phyloP scores from a whole-genome alignment of 2,113 vertebrate genomes.

The Notarius lentiginosus region DNA sequence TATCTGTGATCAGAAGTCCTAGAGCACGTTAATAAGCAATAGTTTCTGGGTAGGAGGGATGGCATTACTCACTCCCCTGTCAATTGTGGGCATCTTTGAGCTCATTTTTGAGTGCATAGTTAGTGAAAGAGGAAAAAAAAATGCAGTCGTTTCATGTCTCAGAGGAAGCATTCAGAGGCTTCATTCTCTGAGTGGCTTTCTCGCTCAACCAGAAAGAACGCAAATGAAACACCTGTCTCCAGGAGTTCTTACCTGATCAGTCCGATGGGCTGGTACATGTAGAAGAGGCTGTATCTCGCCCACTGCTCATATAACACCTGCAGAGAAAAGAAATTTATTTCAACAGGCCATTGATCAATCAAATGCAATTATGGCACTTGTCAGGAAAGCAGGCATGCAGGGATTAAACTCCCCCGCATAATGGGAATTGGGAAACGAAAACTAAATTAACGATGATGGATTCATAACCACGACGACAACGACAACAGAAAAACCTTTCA shows the following conservation, averaged over 20 bases:
- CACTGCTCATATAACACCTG: conserved; percentile 93
- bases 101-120: background rate
- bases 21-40: background rate
- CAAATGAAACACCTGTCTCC: background rate
- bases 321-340: conserved; percentile 46
- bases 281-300: conserved; percentile 94
- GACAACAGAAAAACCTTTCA: conserved; percentile 15
- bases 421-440: conserved; percentile 6
- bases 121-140: background rate
- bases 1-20: background rate
- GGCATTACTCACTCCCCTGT: conserved; percentile 9
- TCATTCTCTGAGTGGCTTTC: background rate
- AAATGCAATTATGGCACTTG: conserved; percentile 9
- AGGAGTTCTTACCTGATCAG: conserved; percentile 83
- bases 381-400: background rate
- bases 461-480: conserved; percentile 23
- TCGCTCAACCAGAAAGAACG: background rate
- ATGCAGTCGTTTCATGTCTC: background rate
- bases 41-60: too few relatives aligned
- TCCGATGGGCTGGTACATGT: conserved; percentile 95
- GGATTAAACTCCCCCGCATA: conserved; percentile 7
- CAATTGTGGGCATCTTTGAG: background rate
- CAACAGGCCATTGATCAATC: conserved; percentile 18
- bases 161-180: background rate
- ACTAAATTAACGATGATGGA: conserved; percentile 11